Evolutionary conservation across 2,797 vertebrate genomes (phyloP), one percentile per base, ranked within the genome.

Genomic region (Lerista edwardsae): DNA sequence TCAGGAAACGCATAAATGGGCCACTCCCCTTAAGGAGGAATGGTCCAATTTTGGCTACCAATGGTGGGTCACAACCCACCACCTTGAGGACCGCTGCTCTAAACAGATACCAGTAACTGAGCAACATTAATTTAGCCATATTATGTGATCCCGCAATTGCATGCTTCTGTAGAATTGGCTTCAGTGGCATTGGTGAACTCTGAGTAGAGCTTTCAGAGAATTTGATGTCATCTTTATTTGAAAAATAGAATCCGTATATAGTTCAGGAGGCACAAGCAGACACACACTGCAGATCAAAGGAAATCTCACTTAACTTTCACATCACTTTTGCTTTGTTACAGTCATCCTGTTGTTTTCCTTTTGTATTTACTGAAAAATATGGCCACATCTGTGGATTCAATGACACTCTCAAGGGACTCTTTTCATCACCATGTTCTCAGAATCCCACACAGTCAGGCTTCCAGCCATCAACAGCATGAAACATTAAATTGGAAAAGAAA

Each of bases 401-500:
- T 57, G 7, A 34, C 29, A 69, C 39, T 79, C 6, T n/a, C 47
- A 25, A 47, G 78, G 62, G 55, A 25, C 69, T 75, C 47, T 75
- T 85, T 80, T 80, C 51, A 85, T 27, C 36, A 83, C 15, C 17
- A 68, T 11, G 27, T 4, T 47, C 31, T 47, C 5, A 61, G 39
- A 83, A 85, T 83, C 0, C 0, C 75, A 84, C 1, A 61, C 1
- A 76, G 23, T 55, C 71, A 61, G 39, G 12, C 55, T 78, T 89
- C 75, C 74, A 82, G 84, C 4, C 6, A 57, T 29, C 59, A 80
- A 31, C 41, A 77, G 67, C 15, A 31, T 19, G n/a, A 81, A 79
- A 64, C 82, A 89, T 17, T 10, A 34, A 87, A 14, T 76, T 47
- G 83, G 44, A 44, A 75, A 25, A 87, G 67, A 68, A 80, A 57